phyloP scores from a whole-genome alignment of 2,113 vertebrate species.

The Coturnix japonica region DNA sequence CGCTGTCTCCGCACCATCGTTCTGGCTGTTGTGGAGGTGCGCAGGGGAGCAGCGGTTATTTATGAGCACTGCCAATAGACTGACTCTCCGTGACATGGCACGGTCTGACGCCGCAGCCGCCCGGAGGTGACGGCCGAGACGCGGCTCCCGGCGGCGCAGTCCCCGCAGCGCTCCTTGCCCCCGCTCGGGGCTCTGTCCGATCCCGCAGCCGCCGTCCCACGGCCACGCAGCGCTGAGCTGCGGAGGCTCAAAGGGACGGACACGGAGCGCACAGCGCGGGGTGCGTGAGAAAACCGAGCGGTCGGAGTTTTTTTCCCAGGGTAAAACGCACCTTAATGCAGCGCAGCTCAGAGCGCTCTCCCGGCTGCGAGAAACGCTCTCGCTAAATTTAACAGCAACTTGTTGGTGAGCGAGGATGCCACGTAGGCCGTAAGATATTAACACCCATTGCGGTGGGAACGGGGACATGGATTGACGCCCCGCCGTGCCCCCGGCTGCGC shows the following conservation, averaged over 20 bases:
- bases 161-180: constrained; percentile 38
- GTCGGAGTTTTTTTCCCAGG: background rate
- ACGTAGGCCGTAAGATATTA: constrained; percentile 45
- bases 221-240: too few species aligned
- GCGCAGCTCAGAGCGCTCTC: background rate
- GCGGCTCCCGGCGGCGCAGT: constrained; percentile 20
- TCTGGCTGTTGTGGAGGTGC: constrained; percentile 42
- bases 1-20: constrained; percentile 41
- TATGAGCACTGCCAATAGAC: background rate
- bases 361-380: background rate
- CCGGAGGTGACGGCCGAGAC: constrained; percentile 30
- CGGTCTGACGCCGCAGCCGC: background rate
- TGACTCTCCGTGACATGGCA: background rate
- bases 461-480: constrained; percentile 6
- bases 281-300: background rate
- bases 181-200: background rate
- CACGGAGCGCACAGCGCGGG: background rate
- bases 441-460: constrained; percentile 32
- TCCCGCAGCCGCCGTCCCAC: too few species aligned
- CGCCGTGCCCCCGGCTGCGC: background rate
- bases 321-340: too few species aligned
- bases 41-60: background rate
- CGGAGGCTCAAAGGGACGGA: background rate
- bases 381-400: background rate
- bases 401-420: background rate